phyloP scores from a whole-genome alignment of 2,113 vertebrate genomes.

The Melospiza melodia region DNA sequence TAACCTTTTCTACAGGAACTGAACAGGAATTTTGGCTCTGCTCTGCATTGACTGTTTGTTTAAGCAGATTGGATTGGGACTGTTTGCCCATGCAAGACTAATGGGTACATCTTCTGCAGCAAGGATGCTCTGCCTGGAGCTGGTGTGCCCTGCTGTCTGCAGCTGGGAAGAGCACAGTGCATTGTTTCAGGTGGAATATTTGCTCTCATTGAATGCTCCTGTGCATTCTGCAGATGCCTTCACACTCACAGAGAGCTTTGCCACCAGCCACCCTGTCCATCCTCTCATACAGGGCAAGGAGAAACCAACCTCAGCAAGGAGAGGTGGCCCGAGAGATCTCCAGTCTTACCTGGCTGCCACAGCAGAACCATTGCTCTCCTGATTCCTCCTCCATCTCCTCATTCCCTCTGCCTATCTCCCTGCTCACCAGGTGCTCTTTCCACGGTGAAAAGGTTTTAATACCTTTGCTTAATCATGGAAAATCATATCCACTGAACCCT shows the following conservation, averaged over 20 bases:
- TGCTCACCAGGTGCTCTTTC: neutral
- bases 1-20: neutral
- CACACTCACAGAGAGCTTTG: fast-evolving
- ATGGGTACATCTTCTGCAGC: neutral
- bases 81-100: fast-evolving
- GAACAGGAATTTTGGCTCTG: neutral
- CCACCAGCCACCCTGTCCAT: neutral
- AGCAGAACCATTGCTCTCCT: neutral
- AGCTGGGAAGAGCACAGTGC: neutral
- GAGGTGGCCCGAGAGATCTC: neutral
- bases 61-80: neutral
- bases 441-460: neutral
- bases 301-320: neutral
- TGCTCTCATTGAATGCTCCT: neutral
- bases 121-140: neutral
- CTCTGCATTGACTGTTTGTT: neutral
- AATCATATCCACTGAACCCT: neutral
- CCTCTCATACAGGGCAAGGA: fast-evolving
- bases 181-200: neutral
- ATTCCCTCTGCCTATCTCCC: neutral
- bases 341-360: neutral
- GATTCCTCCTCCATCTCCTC: neutral
- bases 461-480: neutral
- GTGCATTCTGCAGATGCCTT: neutral
- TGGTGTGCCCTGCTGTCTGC: neutral